Evolutionary conservation across 2,888 invertebrate genomes (phyloP).

Genomic region (Agriopis marginaria): DNA sequence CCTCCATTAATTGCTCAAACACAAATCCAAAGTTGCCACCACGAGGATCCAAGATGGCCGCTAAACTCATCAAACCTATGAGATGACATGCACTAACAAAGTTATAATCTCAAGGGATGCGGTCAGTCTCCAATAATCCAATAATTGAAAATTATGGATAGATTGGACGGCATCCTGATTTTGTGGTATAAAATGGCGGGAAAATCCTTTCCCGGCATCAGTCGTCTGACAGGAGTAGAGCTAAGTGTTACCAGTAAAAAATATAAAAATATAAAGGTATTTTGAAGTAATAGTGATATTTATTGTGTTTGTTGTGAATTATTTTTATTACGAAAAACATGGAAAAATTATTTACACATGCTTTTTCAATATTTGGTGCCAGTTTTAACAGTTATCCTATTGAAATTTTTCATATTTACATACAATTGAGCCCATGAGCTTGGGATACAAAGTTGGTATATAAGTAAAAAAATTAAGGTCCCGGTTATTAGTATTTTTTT

Average conservation of each 20-base stretch:
- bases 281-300: neutral
- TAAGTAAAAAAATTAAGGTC: too few relatives aligned
- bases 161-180: constrained; percentile 53
- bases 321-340: neutral
- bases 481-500: too few relatives aligned
- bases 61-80: constrained; percentile 34
- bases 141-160: constrained; percentile 65
- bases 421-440: too few relatives aligned
- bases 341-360: neutral
- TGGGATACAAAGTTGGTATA: too few relatives aligned
- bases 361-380: too few relatives aligned
- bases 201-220: constrained; percentile 63
- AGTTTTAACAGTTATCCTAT: too few relatives aligned
- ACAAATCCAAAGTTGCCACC: constrained; percentile 40
- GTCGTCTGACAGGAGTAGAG: constrained; percentile 63
- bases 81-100: constrained; percentile 67
- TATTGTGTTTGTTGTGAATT: neutral
- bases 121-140: constrained; percentile 79
- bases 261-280: constrained; percentile 2
- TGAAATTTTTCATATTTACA: too few relatives aligned
- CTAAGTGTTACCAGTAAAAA: constrained; percentile 66
- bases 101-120: constrained; percentile 75
- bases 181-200: constrained; percentile 72
- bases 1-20: constrained; percentile 18
- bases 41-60: constrained; percentile 39